phyloP scores from a whole-genome alignment of 92 coral and sea anemone species.

The Heliopora coerulea region DNA sequence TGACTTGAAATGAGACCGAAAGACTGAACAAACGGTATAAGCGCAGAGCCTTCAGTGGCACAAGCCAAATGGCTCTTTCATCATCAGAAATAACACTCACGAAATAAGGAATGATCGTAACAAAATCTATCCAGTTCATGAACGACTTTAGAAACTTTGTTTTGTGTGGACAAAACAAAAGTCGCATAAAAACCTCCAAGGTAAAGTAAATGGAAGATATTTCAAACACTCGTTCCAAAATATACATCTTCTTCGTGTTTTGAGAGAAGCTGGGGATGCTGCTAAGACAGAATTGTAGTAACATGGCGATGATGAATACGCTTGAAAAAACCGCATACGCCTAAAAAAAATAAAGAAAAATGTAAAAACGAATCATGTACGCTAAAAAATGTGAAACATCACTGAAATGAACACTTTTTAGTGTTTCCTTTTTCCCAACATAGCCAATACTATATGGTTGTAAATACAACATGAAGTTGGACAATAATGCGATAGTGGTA shows the following conservation, averaged over 20 bases:
- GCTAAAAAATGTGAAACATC: too few relatives aligned
- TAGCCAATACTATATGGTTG: too few relatives aligned
- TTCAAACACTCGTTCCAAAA: conserved; percentile 61
- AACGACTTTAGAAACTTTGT: conserved; percentile 64
- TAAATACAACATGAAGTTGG: too few relatives aligned
- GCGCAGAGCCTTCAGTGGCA: conserved; percentile 74
- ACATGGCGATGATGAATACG: conserved; percentile 76
- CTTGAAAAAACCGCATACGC: conserved; percentile 78
- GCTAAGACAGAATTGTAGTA: conserved; percentile 89
- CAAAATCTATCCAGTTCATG: conserved; percentile 90
- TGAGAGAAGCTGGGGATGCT: conserved; percentile 67
- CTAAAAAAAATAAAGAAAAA: conserved; percentile 44
- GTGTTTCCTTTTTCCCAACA: too few relatives aligned
- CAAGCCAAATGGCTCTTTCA: conserved; percentile 73
- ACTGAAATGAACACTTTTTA: too few relatives aligned
- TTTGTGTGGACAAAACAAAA: conserved; percentile 73
- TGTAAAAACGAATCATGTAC: neutral
- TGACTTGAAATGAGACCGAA: conserved; percentile 87
- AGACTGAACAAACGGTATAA: conserved; percentile 78
- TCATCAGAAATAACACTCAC: conserved; percentile 61
- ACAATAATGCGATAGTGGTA: too few relatives aligned
- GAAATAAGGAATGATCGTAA: conserved; percentile 81
- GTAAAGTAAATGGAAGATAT: conserved; percentile 89
- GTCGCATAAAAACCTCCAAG: conserved; percentile 74
- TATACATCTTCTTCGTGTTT: conserved; percentile 50